phyloP scores from a whole-genome alignment of 30 jellyfish, hydroid and myxozoan species.

The Aurelia aurita complex sp. Pacific region DNA sequence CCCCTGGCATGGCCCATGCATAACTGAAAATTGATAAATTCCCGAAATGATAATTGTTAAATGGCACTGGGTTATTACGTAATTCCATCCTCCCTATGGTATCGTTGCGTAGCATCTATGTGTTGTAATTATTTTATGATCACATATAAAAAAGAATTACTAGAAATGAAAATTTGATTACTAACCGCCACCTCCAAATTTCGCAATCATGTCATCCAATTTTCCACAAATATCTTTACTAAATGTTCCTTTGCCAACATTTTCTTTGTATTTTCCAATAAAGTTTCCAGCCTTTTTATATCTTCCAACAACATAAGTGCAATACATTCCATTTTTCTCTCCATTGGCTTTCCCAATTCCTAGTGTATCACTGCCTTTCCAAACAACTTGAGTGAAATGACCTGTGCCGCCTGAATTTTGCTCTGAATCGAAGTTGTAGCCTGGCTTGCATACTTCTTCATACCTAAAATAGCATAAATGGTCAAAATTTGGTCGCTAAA shows the following conservation, averaged over 20 bases:
- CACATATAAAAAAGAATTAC: too few relatives aligned
- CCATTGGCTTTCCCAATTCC: conserved; percentile 93
- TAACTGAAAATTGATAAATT: too few relatives aligned
- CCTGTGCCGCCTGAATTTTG: conserved; percentile 44
- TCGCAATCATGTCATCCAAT: conserved; percentile 57
- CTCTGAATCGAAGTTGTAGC: conserved; percentile 47
- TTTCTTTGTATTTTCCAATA: conserved; percentile 71
- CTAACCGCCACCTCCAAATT: conserved; percentile 14
- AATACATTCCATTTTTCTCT: conserved; percentile 67
- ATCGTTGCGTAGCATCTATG: too few relatives aligned
- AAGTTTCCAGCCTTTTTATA: conserved; percentile 85
- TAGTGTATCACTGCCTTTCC: conserved; percentile 86
- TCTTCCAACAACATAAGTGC: conserved; percentile 95
- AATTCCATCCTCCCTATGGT: too few relatives aligned
- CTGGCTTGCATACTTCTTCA: conserved; percentile 82
- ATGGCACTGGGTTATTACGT: too few relatives aligned
- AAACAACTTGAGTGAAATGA: conserved; percentile 89
- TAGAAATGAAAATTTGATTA: too few relatives aligned
- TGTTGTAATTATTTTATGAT: too few relatives aligned
- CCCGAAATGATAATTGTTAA: too few relatives aligned
- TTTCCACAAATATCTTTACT: conserved; percentile 34
- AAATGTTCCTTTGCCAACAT: conserved; percentile 86
- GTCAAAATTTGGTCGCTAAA: too few relatives aligned
- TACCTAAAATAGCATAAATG: conserved; percentile 32
- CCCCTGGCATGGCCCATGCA: too few relatives aligned